Evolutionary conservation across 2,888 invertebrate genomes (phyloP).

Genomic region (Apeira syringaria): DNA sequence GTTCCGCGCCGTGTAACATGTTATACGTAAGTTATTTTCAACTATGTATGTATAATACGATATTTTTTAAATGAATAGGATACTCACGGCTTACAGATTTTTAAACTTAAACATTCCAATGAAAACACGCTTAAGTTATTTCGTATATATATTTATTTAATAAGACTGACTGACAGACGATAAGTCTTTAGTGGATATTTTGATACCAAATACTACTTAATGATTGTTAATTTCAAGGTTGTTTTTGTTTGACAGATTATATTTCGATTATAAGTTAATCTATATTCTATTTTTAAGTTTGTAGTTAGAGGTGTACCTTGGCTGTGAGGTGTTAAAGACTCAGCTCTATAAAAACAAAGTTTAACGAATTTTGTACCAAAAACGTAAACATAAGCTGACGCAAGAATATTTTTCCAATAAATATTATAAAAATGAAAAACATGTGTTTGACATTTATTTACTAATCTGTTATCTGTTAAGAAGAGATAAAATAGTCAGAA

Average conservation of each 20-base stretch:
- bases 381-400: conserved; percentile 38
- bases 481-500: no score
- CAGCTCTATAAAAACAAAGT: conserved; percentile 42
- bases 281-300: conserved; percentile 20
- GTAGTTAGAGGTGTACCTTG: conserved; percentile 49
- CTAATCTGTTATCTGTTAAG: conserved; percentile 17
- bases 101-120: conserved; percentile 51
- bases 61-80: conserved; percentile 30
- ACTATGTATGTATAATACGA: conserved; percentile 17
- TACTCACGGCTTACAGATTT: conserved; percentile 46
- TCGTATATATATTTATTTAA: conserved; percentile 49
- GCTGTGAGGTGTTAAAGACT: conserved; percentile 66
- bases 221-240: conserved; percentile 44
- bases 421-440: conserved; percentile 36
- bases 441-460: conserved; percentile 25
- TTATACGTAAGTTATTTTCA: conserved; percentile 33
- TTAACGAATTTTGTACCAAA: conserved; percentile 55
- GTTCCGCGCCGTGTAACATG: conserved; percentile 40
- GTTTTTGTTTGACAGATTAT: conserved; percentile 41
- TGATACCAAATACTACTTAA: conserved; percentile 34
- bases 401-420: conserved; percentile 50
- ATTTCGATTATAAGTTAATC: conserved; percentile 32
- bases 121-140: conserved; percentile 45
- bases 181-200: conserved; percentile 45
- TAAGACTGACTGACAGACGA: conserved; percentile 64